Evolutionary conservation across 1,140 invertebrate species (phyloP), one percentile per base, ranked within the genome.

Genomic region (Atopsyche davidsoni): DNA sequence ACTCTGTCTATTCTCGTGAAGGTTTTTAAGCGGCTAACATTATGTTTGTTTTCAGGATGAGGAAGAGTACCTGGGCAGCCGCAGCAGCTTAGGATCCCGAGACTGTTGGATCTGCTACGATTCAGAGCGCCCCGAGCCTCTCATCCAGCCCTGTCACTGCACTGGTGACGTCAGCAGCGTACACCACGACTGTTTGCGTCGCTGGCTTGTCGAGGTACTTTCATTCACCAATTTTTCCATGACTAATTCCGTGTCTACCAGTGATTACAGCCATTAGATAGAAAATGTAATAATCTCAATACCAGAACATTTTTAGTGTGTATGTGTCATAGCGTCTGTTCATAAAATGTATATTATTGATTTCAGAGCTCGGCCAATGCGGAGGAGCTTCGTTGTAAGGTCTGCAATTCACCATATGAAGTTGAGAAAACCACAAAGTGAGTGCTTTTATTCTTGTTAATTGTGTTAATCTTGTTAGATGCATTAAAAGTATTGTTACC

Each of bases 71-170:
- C 69, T 77, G 17, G 75, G 79, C 18, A 65, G 67, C 44, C 65
- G 65, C 43, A 44, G 50, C 31, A 63, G 66, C 39, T 64, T 66
- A 0, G 66, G 66, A 3, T 50, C 49, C 0, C 68, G 68, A 63
- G 90, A 93, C 62, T 96, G 92, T 70, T 96, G 89, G 89, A 94
- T 96, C 60, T 96, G 91, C 69, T 95, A 94, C 62, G 92, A 96
- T 67, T 76, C 71, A 44, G 82, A 92, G 4, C 79, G 85, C 46
- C 75, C 76, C 2, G 89, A 92, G 65, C 83, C 87, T 3, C 71
- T 95, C 18, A 94, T 96, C 63, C 83, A 90, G 54, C 92, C 92
- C 1, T 96, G 92, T 62, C 79, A 83, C 36, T 96, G 92, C 68
- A 85, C 86, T 46, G 92, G 92, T 2, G 92, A 95, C 68, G 87